These are phyloP conservation scores for Pseudorasbora parva DNA, from an alignment of 2,113 vertebrate genomes.

Conservation along the genomic window DNA sequence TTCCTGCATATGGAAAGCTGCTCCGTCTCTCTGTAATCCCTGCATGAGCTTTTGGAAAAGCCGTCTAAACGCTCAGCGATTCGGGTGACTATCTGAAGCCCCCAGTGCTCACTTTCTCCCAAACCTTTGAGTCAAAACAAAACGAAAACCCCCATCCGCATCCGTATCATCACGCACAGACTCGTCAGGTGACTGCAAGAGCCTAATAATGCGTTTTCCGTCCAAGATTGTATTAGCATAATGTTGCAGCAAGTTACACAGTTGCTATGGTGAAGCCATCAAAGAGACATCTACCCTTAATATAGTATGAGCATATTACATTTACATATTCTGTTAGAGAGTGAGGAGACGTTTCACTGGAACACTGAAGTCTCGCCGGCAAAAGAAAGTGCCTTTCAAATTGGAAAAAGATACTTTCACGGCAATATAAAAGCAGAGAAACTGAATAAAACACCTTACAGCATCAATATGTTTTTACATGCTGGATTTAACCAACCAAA, in stretches of 20 bases:
- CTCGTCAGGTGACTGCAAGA: background rate
- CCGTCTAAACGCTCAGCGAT: background rate
- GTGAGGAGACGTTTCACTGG: background rate
- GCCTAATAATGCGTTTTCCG: constrained; percentile 11
- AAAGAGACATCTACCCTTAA: constrained; percentile 33
- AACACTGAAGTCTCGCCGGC: background rate
- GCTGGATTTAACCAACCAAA: background rate
- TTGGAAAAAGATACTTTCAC: constrained; percentile 20
- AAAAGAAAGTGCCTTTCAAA: constrained; percentile 22
- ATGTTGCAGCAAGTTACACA: constrained; percentile 21
- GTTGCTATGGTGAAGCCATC: constrained; percentile 40
- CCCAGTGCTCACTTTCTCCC: background rate
- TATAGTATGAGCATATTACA: constrained; percentile 29
- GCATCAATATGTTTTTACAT: background rate
- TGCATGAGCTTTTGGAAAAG: background rate
- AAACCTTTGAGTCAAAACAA: background rate
- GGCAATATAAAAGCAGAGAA: background rate
- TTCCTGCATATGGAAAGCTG: background rate
- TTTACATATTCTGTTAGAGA: constrained; percentile 32
- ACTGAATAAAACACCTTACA: background rate
- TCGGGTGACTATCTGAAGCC: background rate
- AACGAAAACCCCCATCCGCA: background rate
- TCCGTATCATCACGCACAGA: background rate
- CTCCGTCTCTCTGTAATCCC: background rate
- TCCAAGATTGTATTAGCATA: constrained; percentile 13